phyloP scores from a whole-genome alignment of 2,888 invertebrate genomes.

The Axea sp. region DNA sequence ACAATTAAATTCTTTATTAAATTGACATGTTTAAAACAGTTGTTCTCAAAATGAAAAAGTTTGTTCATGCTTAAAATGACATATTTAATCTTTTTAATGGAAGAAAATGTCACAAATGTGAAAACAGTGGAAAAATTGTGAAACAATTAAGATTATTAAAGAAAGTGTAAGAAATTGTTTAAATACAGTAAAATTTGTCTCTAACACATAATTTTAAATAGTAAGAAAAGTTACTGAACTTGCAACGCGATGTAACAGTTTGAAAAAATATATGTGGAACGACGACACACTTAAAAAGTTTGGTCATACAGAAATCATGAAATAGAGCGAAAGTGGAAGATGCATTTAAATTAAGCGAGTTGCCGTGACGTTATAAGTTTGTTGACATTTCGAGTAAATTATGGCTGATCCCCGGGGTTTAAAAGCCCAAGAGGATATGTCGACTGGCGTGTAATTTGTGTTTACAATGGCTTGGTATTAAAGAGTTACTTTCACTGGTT shows the following conservation, averaged over 20 bases:
- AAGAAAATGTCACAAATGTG: no score
- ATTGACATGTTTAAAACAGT: no score
- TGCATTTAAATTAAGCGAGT: slow-evolving; percentile 61
- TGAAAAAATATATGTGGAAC: no score
- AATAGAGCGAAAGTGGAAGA: slow-evolving; percentile 58
- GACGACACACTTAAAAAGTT: slow-evolving; percentile 53
- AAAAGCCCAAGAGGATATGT: slow-evolving; percentile 65
- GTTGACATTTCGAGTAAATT: slow-evolving; percentile 73
- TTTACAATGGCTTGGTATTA: slow-evolving; percentile 53
- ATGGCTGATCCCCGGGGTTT: slow-evolving; percentile 68
- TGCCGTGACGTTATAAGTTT: slow-evolving; percentile 66
- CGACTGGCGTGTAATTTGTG: slow-evolving; percentile 59
- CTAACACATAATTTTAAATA: slow-evolving; percentile 16
- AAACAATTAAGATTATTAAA: slow-evolving; percentile 1
- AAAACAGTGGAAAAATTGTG: background rate
- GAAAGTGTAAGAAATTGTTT: slow-evolving; percentile 18
- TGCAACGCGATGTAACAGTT: slow-evolving; percentile 5
- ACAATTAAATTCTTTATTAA: no score
- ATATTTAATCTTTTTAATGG: no score
- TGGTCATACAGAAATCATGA: slow-evolving; percentile 47
- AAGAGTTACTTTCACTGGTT: slow-evolving; percentile 40
- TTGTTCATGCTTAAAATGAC: no score
- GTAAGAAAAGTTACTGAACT: slow-evolving; percentile 46
- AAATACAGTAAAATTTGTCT: slow-evolving; percentile 9
- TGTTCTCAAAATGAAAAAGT: no score